A percentile compares a stretch with the other conserved stretches of the same genome.
Evolutionary conservation across 2,888 invertebrate species (phyloP).

Genomic region (Tethea ocularis): DNA sequence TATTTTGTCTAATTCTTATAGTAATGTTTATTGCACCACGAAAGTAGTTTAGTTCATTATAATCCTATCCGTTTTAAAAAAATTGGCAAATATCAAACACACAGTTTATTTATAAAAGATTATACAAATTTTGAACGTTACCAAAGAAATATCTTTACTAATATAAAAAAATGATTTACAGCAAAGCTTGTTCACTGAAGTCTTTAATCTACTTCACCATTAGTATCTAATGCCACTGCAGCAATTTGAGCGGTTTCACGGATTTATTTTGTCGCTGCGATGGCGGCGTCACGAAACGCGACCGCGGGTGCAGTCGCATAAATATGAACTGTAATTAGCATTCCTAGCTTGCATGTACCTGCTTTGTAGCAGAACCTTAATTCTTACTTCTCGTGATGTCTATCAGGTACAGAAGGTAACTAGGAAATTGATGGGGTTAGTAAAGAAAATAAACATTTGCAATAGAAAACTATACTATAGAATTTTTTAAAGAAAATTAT

Average conservation of each 20-base stretch:
- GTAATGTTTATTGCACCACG: no score
- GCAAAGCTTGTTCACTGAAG: neutral
- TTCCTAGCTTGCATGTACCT: conserved; percentile 43
- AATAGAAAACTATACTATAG: no score
- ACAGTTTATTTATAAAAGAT: no score
- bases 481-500: no score
- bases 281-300: conserved; percentile 62
- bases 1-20: no score
- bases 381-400: conserved; percentile 61
- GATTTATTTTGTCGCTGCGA: conserved; percentile 60
- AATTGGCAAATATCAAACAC: no score
- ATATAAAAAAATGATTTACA: neutral
- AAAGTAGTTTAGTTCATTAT: no score
- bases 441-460: neutral
- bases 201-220: neutral
- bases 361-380: conserved; percentile 46
- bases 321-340: conserved; percentile 74
- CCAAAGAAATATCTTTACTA: no score
- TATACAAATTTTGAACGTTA: no score
- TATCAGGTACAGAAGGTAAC: conserved; percentile 25
- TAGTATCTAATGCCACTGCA: conserved; percentile 31
- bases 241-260: conserved; percentile 39
- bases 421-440: neutral
- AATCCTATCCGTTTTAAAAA: no score
- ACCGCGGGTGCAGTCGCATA: conserved; percentile 66